A percentile compares a stretch with the other conserved stretches of the same genome.
Evolutionary conservation across 2,888 invertebrate genomes (phyloP).

Genomic region (Hemistola chrysoprasaria): DNA sequence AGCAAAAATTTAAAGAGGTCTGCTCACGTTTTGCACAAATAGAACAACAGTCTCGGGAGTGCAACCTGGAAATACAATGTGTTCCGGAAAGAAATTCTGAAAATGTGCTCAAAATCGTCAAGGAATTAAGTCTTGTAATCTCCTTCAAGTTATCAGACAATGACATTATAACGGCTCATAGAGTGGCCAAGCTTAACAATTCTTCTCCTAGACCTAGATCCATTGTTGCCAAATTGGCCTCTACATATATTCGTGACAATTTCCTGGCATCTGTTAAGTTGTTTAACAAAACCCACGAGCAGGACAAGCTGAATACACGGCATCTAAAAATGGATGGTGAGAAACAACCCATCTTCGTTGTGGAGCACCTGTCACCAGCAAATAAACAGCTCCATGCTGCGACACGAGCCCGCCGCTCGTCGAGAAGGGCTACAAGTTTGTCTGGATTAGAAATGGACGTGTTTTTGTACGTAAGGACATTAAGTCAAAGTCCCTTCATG

Average conservation of each 20-base stretch:
- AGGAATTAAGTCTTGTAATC: background rate
- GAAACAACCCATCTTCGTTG: background rate
- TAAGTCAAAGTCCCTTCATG: background rate
- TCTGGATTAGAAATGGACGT: background rate
- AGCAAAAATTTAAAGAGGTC: background rate
- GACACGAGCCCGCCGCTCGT: too few relatives aligned
- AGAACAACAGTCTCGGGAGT: background rate
- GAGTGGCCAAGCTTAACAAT: background rate
- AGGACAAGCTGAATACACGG: background rate
- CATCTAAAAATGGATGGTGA: background rate
- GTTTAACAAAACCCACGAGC: background rate
- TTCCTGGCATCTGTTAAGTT: background rate
- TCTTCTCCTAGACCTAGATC: too few relatives aligned
- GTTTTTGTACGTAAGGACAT: conserved; percentile 1
- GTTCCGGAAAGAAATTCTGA: background rate
- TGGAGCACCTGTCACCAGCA: too few relatives aligned
- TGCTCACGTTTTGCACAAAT: background rate
- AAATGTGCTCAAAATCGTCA: background rate
- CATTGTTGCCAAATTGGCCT: too few relatives aligned
- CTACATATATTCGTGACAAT: background rate
- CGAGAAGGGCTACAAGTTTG: conserved; percentile 1
- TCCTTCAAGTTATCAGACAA: background rate
- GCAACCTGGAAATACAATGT: too few relatives aligned
- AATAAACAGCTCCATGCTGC: too few relatives aligned
- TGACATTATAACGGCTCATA: background rate